Conservation (phyloP, 1,140 invertebrate genomes). For the Scylla paramamosain region DNA sequence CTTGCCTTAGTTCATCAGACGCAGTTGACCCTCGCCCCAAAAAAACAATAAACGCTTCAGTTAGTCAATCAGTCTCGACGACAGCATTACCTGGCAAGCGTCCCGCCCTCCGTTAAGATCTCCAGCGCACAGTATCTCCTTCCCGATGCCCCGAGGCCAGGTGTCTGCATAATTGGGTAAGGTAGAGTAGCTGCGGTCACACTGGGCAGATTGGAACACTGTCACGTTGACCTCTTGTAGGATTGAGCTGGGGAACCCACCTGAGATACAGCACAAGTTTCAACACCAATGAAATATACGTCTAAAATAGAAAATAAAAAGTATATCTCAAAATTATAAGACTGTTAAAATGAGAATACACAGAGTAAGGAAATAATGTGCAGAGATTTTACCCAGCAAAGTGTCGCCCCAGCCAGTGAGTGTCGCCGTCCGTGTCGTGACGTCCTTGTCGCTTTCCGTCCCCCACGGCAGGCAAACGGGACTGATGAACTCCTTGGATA, state of each 20-base stretch:
- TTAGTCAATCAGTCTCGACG: too few species aligned
- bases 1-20: too few species aligned
- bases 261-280: background rate
- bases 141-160: slow-evolving; percentile 53
- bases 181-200: slow-evolving; percentile 50
- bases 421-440: slow-evolving; percentile 9
- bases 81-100: slow-evolving; percentile 52
- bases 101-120: slow-evolving; percentile 48
- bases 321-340: too few species aligned
- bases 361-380: too few species aligned
- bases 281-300: too few species aligned
- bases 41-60: too few species aligned
- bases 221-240: slow-evolving; percentile 58
- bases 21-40: too few species aligned
- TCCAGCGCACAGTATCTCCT: slow-evolving; percentile 58
- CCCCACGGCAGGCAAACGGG: slow-evolving; percentile 65
- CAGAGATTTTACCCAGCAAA: too few species aligned
- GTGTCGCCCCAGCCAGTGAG: slow-evolving; percentile 65
- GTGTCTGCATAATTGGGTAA: slow-evolving; percentile 31
- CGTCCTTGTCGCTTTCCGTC: background rate
- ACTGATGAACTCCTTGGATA: background rate
- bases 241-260: slow-evolving; percentile 30
- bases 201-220: slow-evolving; percentile 34
- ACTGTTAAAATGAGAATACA: too few species aligned
- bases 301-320: too few species aligned